Evolutionary conservation across 1,140 invertebrate genomes (phyloP), one percentile per base, ranked within the genome.

Genomic region (Macrobrachium rosenbergii): DNA sequence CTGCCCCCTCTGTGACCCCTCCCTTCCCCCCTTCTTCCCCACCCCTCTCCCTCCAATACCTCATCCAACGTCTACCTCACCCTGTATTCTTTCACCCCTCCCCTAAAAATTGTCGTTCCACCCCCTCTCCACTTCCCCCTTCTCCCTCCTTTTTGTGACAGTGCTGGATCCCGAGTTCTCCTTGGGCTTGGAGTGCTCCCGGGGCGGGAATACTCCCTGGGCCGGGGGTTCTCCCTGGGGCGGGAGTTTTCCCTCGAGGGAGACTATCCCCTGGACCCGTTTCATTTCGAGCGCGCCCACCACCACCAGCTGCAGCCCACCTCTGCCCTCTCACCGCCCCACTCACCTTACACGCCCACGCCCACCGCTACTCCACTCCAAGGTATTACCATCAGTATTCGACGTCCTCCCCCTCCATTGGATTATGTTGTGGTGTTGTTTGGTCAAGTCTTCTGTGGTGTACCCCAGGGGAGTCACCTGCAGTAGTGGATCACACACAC

Each of bases 291-390:
- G 19, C 58, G 17, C 77, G 12, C 60, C 62, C 58, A n/a, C 79
- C 19, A 21, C 62, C 58, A 58, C 43, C 58, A n/a, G 19, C 64
- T 23, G 23, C 64, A 67, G 19, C 23, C 43, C 77, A 21, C 77
- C 77, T 60, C 43, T 52, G 16, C n/a, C 79, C 63, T 21, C 59
- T 67, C 79, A 23, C 79, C 62, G 19, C 62, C 79, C 23, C 79
- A 23, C 60, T 81, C 79, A 23, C 79, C 62, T 60, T 67, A 37
- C 79, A 63, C 79, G 12, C 79, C 79, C 60, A 63, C 69, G 69
- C 82, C 52, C 82, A 75, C 69, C 23, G 28, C 72, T 69, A 73
- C 43, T 14, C 81, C 28, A 52, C 76, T 79, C 23, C 76, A 79
- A 79, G 76, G 76, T 79, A 59, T 5, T 23, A 10, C 52, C 11